phyloP scores from a whole-genome alignment of 2,888 invertebrate species.

The Drosophila fungiperda region DNA sequence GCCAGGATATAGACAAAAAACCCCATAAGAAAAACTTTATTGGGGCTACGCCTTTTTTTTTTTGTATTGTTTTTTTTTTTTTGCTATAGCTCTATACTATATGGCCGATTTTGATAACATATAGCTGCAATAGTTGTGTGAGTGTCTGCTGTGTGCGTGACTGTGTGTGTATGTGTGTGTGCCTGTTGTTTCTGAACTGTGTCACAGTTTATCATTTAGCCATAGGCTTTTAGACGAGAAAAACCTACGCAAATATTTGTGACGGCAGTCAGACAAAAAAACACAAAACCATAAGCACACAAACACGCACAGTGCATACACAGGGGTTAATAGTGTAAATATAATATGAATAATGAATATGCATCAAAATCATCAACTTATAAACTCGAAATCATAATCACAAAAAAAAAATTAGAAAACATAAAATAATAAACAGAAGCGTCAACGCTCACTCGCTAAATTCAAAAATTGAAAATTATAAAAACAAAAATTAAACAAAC shows the following conservation, averaged over 20 bases:
- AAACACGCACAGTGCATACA: slow-evolving; percentile 11
- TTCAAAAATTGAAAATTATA: slow-evolving; percentile 43
- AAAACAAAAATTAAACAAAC: slow-evolving; percentile 57
- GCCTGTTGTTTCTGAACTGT: slow-evolving; percentile 15
- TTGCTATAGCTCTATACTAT: slow-evolving; percentile 65
- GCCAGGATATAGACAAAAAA: slow-evolving; percentile 51
- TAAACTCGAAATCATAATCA: slow-evolving; percentile 46
- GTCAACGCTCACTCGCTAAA: slow-evolving; percentile 59
- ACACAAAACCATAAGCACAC: slow-evolving; percentile 42
- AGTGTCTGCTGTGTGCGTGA: slow-evolving; percentile 13
- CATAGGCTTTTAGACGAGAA: slow-evolving; percentile 82
- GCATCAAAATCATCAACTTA: slow-evolving; percentile 56
- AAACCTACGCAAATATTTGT: slow-evolving; percentile 83
- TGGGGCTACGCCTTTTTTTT: slow-evolving; percentile 28
- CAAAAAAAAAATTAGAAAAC: slow-evolving; percentile 34
- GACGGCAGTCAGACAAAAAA: slow-evolving; percentile 42
- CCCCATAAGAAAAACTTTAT: slow-evolving; percentile 30
- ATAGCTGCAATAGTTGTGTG: slow-evolving; percentile 45
- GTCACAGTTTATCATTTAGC: slow-evolving; percentile 78
- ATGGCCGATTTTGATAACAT: slow-evolving; percentile 68
- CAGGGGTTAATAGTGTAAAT: slow-evolving; percentile 51
- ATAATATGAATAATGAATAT: slow-evolving; percentile 45
- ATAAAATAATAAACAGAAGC: slow-evolving; percentile 42
- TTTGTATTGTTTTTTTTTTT: background rate
- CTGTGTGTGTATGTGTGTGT: background rate